phyloP scores from a whole-genome alignment of 2,797 vertebrate species.

The Pagetopsis macropterus region DNA sequence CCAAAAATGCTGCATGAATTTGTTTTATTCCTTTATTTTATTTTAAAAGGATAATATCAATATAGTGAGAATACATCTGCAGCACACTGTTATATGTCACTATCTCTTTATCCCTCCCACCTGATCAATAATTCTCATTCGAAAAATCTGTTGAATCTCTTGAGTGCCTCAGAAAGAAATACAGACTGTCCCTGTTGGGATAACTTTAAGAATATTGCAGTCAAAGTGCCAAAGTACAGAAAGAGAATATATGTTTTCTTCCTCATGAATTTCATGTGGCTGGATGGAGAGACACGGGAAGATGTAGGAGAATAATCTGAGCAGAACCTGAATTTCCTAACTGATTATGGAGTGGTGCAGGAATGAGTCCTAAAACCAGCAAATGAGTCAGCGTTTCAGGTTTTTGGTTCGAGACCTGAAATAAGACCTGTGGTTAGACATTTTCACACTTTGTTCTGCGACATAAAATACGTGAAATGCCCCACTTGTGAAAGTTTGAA shows the following conservation, averaged over 20 bases:
- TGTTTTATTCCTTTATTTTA: not conserved
- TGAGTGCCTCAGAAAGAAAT: slow-evolving; percentile 16
- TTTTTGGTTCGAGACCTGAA: too few species aligned
- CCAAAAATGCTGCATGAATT: not conserved
- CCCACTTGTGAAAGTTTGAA: too few species aligned
- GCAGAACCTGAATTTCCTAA: not conserved
- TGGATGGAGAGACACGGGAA: not conserved
- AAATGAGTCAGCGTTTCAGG: too few species aligned
- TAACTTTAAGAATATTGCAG: slow-evolving; percentile 14
- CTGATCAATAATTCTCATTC: slow-evolving; percentile 44
- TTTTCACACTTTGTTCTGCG: too few species aligned
- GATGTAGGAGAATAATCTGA: slow-evolving; percentile 2
- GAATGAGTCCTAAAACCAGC: too few species aligned
- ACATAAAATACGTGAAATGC: too few species aligned
- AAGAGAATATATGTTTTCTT: not conserved
- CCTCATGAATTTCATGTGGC: slow-evolving; percentile 23
- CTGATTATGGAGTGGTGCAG: too few species aligned
- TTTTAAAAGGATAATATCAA: not conserved
- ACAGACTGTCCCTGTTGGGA: slow-evolving; percentile 21
- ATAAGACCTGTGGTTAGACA: too few species aligned
- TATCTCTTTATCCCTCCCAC: slow-evolving; percentile 1
- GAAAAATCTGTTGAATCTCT: slow-evolving; percentile 29
- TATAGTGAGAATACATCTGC: not conserved
- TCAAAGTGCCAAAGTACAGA: slow-evolving; percentile 21
- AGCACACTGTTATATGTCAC: not conserved